Evolutionary conservation across 2,797 vertebrate genomes (phyloP), one percentile per base, ranked within the genome.

Genomic region (Enteromius viviparus): DNA sequence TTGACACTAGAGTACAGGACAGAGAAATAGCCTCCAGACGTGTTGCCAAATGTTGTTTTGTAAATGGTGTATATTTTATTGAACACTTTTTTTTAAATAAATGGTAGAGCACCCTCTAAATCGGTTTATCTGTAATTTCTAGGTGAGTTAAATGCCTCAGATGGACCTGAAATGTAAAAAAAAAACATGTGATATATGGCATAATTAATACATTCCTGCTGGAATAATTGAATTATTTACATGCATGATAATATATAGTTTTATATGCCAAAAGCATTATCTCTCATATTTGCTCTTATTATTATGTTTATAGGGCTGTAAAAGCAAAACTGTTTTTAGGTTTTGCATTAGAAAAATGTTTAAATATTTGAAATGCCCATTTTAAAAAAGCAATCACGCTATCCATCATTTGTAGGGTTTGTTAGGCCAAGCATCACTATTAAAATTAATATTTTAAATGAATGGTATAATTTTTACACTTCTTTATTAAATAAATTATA

Each of bases 41-140:
- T 80, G 90, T 85, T 91, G 90, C 90, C 90, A 89, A 92, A 87
- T 89, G 83, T 83, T 87, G 87, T 89, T 86, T 90, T 91, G 90
- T 93, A 89, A 90, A 91, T 87, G 42, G 88, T 94, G 93, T 93
- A 91, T 91, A 89, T 88, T 90, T 91, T 88, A 92, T 80, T 92
- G 91, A 94, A 92, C 92, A 94, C 92, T 92, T 92, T 89, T 65
- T 37, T 68, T 29, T 40, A 34, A 79, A 78, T 62, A 76, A 76
- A 60, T 40, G 74, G 53, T 76, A 76, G 74, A 72, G 68, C 40
- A 29, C 53, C 68, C 55, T 81, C 29, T 72, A 62, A 72, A 62
- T 6, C 29, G 12, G 23, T n/a, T 72, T 21, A 58, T 70, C 23
- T 19, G 1, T 80, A 9, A 26, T 80, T 42, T 66, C 55, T 40